A percentile compares a stretch with the other conserved stretches of the same genome.
Conservation (phyloP, 1,140 invertebrate genomes). For the Camponotus floridanus region DNA sequence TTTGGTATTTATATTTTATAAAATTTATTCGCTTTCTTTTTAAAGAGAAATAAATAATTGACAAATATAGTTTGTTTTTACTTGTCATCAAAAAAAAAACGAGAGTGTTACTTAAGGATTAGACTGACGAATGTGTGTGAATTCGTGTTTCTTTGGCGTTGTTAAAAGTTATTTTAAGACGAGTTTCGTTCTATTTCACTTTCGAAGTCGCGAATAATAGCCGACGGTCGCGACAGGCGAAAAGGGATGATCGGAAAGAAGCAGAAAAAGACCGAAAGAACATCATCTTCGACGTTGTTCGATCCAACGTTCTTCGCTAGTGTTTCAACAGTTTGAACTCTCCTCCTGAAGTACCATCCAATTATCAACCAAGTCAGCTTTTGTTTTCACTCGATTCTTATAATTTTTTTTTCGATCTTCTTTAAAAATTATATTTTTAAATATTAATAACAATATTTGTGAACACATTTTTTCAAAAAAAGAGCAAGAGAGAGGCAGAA, state of each 20-base stretch:
- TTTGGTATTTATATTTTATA: not conserved
- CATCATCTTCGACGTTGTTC: conserved; percentile 69
- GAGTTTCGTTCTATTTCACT: conserved; percentile 70
- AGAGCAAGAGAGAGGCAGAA: no score
- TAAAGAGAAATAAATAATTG: not conserved
- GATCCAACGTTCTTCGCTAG: conserved; percentile 24
- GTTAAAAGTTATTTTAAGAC: conserved; percentile 74
- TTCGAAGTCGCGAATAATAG: conserved; percentile 73
- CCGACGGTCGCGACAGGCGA: conserved; percentile 40
- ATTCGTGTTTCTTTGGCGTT: conserved; percentile 77
- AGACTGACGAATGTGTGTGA: conserved; percentile 61
- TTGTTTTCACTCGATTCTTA: conserved; percentile 6
- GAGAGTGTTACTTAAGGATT: conserved; percentile 43
- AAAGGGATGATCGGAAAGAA: conserved; percentile 40
- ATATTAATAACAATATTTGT: not conserved
- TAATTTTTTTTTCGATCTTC: not conserved
- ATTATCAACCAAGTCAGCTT: conserved; percentile 64
- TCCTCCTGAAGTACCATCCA: conserved; percentile 59
- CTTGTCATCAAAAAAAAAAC: no score
- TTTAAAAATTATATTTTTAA: conserved; percentile 18
- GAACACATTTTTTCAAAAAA: not conserved
- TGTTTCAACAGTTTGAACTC: conserved; percentile 70
- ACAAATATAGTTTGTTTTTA: not conserved
- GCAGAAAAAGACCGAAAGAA: not conserved
- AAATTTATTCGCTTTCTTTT: not conserved